Percentiles rank a stretch among this genome's conserved stretches.
phyloP scores from a whole-genome alignment of 2,113 vertebrate species.

The Zosterops pallidus region DNA sequence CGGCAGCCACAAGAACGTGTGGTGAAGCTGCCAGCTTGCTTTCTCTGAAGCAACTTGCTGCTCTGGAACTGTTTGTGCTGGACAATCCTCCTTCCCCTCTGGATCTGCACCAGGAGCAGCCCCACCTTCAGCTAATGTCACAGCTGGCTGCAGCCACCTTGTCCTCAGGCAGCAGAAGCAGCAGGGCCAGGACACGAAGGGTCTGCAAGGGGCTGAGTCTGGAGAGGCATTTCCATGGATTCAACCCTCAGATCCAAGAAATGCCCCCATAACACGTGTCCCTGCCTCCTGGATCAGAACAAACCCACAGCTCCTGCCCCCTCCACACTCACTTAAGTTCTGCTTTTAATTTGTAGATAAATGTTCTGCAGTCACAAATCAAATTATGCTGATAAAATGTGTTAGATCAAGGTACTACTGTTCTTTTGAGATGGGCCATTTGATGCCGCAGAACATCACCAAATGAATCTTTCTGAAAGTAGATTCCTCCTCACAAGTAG shows the following conservation, averaged over 20 bases:
- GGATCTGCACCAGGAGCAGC: background rate
- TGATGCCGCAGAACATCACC: background rate
- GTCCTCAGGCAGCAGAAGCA: background rate
- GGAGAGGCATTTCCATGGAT: background rate
- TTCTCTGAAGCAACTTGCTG: background rate
- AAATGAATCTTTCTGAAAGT: background rate
- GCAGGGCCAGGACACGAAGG: background rate
- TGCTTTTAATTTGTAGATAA: background rate
- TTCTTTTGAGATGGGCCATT: background rate
- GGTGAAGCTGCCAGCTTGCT: background rate
- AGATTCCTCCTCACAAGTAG: background rate
- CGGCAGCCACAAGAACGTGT: background rate
- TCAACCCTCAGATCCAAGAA: background rate
- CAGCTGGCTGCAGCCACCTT: background rate
- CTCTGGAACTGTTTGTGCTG: background rate
- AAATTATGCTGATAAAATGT: background rate
- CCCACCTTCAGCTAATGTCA: background rate
- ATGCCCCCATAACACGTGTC: fast-evolving
- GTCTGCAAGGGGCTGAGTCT: background rate
- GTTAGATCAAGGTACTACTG: background rate
- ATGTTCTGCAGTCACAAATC: background rate
- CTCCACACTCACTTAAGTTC: background rate
- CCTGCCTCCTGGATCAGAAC: background rate
- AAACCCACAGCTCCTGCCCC: too few relatives aligned
- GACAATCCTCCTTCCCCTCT: background rate